Conservation (phyloP, 2,113 vertebrate genomes). For the Mesocricetus auratus region DNA sequence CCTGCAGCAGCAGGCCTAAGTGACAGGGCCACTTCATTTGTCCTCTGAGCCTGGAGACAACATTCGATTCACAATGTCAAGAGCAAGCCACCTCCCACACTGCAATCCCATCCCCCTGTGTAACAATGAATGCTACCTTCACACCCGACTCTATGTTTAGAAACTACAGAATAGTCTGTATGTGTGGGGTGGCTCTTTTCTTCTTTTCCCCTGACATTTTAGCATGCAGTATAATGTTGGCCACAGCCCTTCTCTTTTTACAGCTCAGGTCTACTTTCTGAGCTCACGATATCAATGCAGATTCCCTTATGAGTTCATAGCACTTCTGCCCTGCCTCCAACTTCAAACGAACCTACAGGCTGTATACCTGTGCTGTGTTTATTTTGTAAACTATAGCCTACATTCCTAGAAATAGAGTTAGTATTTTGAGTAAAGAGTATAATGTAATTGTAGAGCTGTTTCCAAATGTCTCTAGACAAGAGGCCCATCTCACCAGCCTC, state of each 20-base stretch:
- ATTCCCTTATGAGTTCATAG: not conserved
- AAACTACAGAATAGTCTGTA: not conserved
- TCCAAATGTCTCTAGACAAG: not conserved
- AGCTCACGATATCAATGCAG: not conserved
- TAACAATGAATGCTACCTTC: not conserved
- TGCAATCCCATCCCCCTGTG: not conserved
- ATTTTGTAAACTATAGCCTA: not conserved
- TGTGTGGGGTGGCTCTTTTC: not conserved
- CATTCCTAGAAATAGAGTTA: slow-evolving; percentile 19
- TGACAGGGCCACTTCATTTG: not conserved
- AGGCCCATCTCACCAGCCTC: not conserved
- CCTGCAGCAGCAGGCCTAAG: not conserved
- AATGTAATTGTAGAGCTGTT: slow-evolving; percentile 5
- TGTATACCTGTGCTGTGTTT: not conserved
- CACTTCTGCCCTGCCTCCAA: not conserved
- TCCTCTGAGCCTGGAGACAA: not conserved
- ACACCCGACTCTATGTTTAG: not conserved
- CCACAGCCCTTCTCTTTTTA: not conserved
- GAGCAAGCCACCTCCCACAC: not conserved
- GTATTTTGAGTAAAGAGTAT: slow-evolving; percentile 35
- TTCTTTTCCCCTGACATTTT: not conserved
- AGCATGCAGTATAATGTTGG: not conserved
- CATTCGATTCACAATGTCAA: fast-evolving
- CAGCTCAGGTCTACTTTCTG: not conserved
- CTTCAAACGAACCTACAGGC: not conserved